phyloP scores from a whole-genome alignment of 2,888 invertebrate genomes.

The Carabus problematicus region DNA sequence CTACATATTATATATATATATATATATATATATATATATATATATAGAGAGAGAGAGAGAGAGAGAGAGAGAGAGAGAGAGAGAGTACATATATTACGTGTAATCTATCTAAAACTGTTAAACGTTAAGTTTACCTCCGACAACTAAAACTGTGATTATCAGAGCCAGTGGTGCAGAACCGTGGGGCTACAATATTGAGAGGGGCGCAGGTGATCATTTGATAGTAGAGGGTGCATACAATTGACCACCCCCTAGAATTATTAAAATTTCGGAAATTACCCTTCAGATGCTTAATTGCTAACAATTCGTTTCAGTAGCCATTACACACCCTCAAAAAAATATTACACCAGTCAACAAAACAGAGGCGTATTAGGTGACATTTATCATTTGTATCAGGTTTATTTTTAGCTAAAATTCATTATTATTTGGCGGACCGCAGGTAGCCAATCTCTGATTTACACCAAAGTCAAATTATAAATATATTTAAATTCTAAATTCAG shows the following conservation, averaged over 20 bases:
- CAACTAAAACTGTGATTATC: constrained; percentile 26
- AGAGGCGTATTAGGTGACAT: background rate
- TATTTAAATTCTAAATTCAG: no score
- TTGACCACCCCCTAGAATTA: constrained; percentile 18
- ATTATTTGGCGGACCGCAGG: no score
- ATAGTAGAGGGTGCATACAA: background rate
- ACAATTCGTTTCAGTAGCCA: constrained; percentile 24
- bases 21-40: no score
- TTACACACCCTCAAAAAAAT: background rate
- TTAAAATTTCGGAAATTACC: constrained; percentile 34
- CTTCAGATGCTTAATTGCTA: constrained; percentile 29
- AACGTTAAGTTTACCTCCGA: constrained; percentile 23
- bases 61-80: no score
- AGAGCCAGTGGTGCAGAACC: constrained; percentile 23
- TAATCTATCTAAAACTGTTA: constrained; percentile 11
- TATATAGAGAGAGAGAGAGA: no score
- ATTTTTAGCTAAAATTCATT: no score
- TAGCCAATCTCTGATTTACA: no score
- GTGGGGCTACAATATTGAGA: constrained; percentile 16
- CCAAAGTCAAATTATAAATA: no score
- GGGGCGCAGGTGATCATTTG: constrained; percentile 27
- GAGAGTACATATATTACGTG: background rate
- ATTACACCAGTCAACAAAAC: background rate
- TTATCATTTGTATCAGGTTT: no score
- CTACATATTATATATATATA: no score